Conservation (phyloP, 2,888 invertebrate species). For the Coenonympha arcania region DNA sequence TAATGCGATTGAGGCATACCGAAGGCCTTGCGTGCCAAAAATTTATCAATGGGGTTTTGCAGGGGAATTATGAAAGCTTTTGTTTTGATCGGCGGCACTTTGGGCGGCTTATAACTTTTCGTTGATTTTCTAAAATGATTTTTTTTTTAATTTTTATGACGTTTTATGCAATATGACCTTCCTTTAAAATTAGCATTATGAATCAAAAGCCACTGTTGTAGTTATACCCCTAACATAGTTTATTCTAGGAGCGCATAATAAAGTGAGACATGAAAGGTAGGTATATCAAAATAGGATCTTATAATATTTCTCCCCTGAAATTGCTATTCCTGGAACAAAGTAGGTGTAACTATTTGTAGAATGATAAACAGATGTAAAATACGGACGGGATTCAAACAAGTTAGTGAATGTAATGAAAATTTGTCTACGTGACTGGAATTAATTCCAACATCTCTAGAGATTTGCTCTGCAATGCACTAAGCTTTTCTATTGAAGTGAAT, state of each 20-base stretch:
- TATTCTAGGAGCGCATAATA: no score
- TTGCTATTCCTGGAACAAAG: not conserved
- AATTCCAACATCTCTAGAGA: constrained; percentile 11
- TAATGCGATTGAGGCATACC: constrained; percentile 33
- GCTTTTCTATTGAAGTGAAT: constrained; percentile 6
- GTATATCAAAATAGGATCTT: not conserved
- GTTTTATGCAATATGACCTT: no score
- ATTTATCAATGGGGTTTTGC: constrained; percentile 38
- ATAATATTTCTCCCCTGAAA: not conserved
- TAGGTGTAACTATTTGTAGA: not conserved
- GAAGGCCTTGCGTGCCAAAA: constrained; percentile 38
- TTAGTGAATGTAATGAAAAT: constrained; percentile 19
- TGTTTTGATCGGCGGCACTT: constrained; percentile 5
- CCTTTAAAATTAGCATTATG: no score
- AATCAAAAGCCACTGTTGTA: no score
- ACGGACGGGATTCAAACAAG: constrained; percentile 1
- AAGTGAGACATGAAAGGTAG: no score
- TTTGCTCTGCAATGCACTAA: constrained; percentile 7
- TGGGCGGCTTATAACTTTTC: no score
- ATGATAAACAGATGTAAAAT: not conserved
- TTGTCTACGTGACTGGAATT: constrained; percentile 24
- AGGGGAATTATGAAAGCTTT: not conserved
- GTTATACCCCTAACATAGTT: no score
- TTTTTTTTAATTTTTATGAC: no score
- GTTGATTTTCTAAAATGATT: no score